Evolutionary conservation across 2,113 vertebrate genomes (phyloP).

Genomic region (Takifugu flavidus): DNA sequence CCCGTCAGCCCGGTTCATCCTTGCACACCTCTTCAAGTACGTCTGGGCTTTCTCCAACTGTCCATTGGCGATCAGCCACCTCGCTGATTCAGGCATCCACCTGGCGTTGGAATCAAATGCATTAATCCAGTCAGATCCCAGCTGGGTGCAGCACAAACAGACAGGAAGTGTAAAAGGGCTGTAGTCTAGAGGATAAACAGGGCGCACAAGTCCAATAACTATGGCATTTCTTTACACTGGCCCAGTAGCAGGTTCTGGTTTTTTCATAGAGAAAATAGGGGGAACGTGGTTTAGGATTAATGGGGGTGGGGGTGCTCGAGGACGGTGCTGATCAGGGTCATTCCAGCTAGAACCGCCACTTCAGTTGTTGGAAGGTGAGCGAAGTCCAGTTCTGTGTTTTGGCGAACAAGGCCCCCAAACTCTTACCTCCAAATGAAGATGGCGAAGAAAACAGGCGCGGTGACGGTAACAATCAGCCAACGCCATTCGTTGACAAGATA

Average conservation of each 20-base stretch:
- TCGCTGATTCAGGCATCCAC: constrained; percentile 90
- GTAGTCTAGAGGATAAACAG: too few relatives aligned
- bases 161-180: neutral
- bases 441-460: constrained; percentile 60
- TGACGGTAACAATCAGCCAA: constrained; percentile 58
- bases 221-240: too few relatives aligned
- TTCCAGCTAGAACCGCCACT: too few relatives aligned
- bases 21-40: constrained; percentile 80
- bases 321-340: too few relatives aligned
- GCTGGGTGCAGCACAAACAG: too few relatives aligned
- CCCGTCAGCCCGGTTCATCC: constrained; percentile 70
- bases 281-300: too few relatives aligned
- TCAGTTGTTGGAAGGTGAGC: too few relatives aligned
- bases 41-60: constrained; percentile 75
- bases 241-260: too few relatives aligned
- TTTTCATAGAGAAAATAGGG: too few relatives aligned
- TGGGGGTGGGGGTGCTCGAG: too few relatives aligned
- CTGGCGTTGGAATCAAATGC: constrained; percentile 52
- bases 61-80: constrained; percentile 87
- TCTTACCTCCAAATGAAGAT: constrained; percentile 73
- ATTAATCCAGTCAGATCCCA: too few relatives aligned
- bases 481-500: constrained; percentile 75
- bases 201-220: neutral
- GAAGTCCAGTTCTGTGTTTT: too few relatives aligned
- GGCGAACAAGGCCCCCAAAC: neutral